Evolutionary conservation across 1,140 invertebrate genomes (phyloP).

Genomic region (Solenopsis fugax): DNA sequence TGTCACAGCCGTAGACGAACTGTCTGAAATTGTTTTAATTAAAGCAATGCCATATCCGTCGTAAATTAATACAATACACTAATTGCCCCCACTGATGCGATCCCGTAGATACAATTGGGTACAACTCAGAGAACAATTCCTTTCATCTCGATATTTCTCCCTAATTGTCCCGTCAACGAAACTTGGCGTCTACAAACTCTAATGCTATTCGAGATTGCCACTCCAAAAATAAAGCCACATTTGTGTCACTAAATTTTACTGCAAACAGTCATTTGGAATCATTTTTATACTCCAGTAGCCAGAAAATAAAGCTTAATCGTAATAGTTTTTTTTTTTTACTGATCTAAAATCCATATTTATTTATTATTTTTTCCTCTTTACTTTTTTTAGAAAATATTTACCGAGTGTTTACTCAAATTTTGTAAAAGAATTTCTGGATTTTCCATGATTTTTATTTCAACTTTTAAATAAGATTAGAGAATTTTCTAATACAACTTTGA

Average conservation of each 20-base stretch:
- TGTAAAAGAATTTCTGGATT: too few relatives aligned
- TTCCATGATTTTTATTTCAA: too few relatives aligned
- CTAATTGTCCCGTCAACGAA: constrained; percentile 47
- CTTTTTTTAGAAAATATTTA: too few relatives aligned
- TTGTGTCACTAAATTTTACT: constrained; percentile 8
- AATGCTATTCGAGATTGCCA: constrained; percentile 16
- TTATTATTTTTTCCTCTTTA: too few relatives aligned
- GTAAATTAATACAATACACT: constrained; percentile 61
- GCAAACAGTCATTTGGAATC: not conserved
- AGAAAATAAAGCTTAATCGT: too few relatives aligned
- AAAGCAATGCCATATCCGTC: constrained; percentile 44
- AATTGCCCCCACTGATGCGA: constrained; percentile 46
- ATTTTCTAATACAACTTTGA: too few relatives aligned
- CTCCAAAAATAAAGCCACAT: constrained; percentile 15
- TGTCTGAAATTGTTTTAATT: constrained; percentile 57
- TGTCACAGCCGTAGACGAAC: constrained; percentile 28
- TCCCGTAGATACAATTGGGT: constrained; percentile 49
- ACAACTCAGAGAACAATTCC: constrained; percentile 55
- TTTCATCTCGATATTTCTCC: constrained; percentile 60
- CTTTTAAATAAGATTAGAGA: too few relatives aligned
- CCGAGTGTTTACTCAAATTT: too few relatives aligned
- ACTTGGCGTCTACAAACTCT: constrained; percentile 34
- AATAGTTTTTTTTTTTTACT: too few relatives aligned
- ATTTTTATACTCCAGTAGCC: too few relatives aligned
- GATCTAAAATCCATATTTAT: too few relatives aligned